Percentiles rank a stretch among this genome's conserved stretches.
Conservation (phyloP, 2,113 vertebrate genomes). For the Lepus americanus region DNA sequence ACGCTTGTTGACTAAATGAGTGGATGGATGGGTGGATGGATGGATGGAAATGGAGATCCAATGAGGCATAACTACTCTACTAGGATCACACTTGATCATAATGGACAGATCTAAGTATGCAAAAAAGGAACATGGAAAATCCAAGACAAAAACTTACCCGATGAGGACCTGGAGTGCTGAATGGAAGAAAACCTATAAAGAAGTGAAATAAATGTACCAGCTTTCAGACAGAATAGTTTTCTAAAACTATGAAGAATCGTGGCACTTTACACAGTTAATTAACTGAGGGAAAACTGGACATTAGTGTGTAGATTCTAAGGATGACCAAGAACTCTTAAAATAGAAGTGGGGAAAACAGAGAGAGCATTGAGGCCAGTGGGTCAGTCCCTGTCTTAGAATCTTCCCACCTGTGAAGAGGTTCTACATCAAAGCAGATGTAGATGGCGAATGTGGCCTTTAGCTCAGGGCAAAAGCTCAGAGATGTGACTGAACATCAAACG, state of each 20-base stretch:
- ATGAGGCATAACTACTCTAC: not conserved
- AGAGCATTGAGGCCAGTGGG: not conserved
- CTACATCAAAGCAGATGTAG: not conserved
- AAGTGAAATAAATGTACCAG: not conserved
- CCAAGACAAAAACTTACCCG: not conserved
- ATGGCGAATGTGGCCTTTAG: not conserved
- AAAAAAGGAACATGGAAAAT: not conserved
- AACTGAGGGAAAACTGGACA: not conserved
- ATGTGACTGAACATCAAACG: not conserved
- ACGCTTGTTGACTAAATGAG: too few species aligned
- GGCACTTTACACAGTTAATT: not conserved
- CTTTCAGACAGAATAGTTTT: not conserved
- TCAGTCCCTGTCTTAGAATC: not conserved
- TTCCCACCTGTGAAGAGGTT: not conserved
- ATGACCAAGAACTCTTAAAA: slow-evolving; percentile 16
- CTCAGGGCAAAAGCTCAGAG: not conserved
- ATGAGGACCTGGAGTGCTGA: not conserved
- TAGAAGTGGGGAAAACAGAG: not conserved
- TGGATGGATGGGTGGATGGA: not conserved
- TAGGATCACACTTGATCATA: not conserved
- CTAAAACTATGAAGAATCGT: not conserved
- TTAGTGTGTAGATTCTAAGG: not conserved
- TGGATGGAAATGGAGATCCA: not conserved
- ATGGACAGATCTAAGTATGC: not conserved
- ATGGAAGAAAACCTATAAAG: not conserved